Evolutionary conservation across 2,888 invertebrate genomes (phyloP), one percentile per base, ranked within the genome.

Genomic region (Agrilus mali): DNA sequence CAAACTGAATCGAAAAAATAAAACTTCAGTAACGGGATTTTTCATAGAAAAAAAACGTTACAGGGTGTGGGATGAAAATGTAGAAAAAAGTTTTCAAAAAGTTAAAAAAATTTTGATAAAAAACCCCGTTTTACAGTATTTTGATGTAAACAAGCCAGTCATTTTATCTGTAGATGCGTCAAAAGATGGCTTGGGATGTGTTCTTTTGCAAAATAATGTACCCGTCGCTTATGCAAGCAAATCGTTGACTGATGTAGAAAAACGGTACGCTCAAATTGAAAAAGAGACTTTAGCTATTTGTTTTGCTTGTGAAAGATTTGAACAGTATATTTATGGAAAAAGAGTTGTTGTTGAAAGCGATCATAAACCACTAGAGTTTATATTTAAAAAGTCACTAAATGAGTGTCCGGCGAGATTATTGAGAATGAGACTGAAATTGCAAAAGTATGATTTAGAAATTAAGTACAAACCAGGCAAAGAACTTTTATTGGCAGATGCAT

Each of bases 251-350:
- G 55, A 45, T 50, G 53, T n/a, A 5, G 22, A 22, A 22, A 22
- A 22, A 22, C 2, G 5, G 22, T 22, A 22, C 7, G 22, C 22
- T 22, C 56, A 56, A 44, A 58, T 58, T 8, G 58, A 59, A 38
- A 58, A 59, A 48, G 59, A 61, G 40, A 46, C 54, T 5, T 41
- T 58, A 17, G 58, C 60, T 1, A 57, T 60, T 35, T 46, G 45
- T 7, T 58, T 59, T 22, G 7, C 22, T 22, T 22, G 22, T 7
- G 22, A 22, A 22, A 22, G 22, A 22, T 22, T 22, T 22, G 2
- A 7, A 6, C 22, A 22, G 4, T 22, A 22, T 7, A 22, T 22
- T 5, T 7, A 22, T 7, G 22, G 22, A 5, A 22, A 22, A 22
- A 22, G 7, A 22, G 22, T 22, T 6, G 22, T 22, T 7, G 22